phyloP scores from a whole-genome alignment of 2,113 vertebrate genomes.

The Ictidomys tridecemlineatus region DNA sequence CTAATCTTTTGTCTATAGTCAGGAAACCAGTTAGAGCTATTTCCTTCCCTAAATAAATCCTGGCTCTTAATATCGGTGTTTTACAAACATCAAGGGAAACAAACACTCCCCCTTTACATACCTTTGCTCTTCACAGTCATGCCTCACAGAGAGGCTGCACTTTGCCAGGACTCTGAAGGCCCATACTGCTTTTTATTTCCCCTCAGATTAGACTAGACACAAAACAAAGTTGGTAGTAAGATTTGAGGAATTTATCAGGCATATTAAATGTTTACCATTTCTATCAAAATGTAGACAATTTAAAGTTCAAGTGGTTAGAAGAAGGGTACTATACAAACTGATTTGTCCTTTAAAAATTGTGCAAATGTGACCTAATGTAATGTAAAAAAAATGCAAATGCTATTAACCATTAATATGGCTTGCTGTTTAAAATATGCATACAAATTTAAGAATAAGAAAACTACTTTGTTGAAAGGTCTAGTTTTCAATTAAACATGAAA shows the following conservation, averaged over 20 bases:
- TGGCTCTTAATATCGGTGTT: background rate
- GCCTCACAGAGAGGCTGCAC: slow-evolving; percentile 6
- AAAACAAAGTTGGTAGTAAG: slow-evolving; percentile 15
- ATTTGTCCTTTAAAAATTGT: slow-evolving; percentile 35
- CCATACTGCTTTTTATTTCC: background rate
- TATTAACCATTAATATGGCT: background rate
- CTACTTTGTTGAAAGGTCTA: slow-evolving; percentile 33
- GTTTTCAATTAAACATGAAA: slow-evolving; percentile 40
- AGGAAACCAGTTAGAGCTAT: background rate
- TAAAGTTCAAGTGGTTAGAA: background rate
- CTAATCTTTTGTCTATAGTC: background rate
- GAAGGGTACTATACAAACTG: background rate
- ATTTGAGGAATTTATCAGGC: background rate
- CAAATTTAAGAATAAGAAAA: slow-evolving; percentile 35
- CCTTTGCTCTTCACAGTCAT: background rate
- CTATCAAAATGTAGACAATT: background rate
- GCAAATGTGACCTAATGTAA: background rate
- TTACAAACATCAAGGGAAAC: slow-evolving; percentile 32
- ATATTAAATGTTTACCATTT: background rate
- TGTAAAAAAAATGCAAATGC: slow-evolving; percentile 2
- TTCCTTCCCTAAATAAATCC: background rate
- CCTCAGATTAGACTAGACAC: background rate
- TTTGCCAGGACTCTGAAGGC: slow-evolving; percentile 15
- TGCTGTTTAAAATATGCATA: slow-evolving; percentile 10
- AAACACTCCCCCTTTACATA: background rate